These are phyloP conservation scores for Anguilla megastoma DNA, from an alignment of 2,797 vertebrate species.

Conservation along the genomic window DNA sequence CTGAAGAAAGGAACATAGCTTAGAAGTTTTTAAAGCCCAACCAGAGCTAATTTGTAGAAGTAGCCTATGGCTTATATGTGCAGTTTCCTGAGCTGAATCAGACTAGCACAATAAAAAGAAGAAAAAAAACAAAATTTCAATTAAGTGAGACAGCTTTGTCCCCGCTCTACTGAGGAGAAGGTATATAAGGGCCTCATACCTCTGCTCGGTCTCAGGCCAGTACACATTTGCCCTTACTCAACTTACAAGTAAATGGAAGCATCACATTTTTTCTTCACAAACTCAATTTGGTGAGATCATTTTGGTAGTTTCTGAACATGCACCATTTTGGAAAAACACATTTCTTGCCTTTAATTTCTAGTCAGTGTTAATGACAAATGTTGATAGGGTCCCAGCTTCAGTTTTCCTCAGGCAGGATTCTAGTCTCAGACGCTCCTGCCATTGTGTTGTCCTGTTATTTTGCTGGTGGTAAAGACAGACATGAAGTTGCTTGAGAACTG, in stretches of 20 bases:
- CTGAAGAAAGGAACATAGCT: neutral
- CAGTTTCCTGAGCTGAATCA: neutral
- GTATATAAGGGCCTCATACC: neutral
- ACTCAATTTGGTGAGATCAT: too few species aligned
- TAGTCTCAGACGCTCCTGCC: neutral
- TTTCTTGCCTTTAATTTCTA: too few species aligned
- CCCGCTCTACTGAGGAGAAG: neutral
- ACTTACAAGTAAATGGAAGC: too few species aligned
- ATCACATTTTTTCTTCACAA: too few species aligned
- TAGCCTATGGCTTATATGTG: neutral
- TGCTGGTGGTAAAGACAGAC: neutral
- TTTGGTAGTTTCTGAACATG: too few species aligned
- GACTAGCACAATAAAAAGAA: neutral
- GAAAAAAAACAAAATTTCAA: too few species aligned
- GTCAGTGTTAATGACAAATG: too few species aligned
- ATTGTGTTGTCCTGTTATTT: constrained; percentile 8
- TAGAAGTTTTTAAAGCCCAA: neutral
- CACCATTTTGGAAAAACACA: too few species aligned
- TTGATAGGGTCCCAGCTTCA: too few species aligned
- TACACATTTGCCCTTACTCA: neutral
- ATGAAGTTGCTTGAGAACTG: constrained; percentile 13
- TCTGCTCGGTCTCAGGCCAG: neutral
- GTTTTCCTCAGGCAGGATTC: neutral
- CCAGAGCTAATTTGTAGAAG: neutral
- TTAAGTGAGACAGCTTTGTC: neutral